Percentiles rank a stretch among this genome's conserved stretches.
phyloP scores from a whole-genome alignment of 1,140 invertebrate genomes.

The Eupristina koningsbergeri region DNA sequence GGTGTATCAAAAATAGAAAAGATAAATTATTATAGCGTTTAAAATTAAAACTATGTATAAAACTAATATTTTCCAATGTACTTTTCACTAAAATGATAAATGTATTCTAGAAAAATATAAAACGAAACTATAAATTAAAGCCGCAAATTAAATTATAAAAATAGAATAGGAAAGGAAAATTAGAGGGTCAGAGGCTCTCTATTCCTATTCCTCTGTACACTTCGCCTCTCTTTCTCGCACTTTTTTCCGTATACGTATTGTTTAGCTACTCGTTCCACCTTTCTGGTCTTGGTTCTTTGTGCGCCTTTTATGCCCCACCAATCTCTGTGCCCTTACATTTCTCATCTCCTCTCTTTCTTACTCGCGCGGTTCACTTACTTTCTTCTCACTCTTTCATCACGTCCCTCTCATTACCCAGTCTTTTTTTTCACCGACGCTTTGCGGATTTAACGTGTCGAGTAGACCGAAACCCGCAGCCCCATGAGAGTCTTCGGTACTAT shows the following conservation, averaged over 20 bases:
- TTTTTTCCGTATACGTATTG: background rate
- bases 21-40: no score
- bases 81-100: background rate
- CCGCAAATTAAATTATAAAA: conserved; percentile 14
- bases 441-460: background rate
- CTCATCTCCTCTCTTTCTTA: background rate
- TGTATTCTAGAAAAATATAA: background rate
- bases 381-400: conserved; percentile 31
- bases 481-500: no score
- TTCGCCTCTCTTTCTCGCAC: background rate
- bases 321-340: background rate
- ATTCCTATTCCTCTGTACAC: background rate
- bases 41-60: no score
- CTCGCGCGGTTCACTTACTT: conserved; percentile 11
- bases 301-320: background rate
- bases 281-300: background rate
- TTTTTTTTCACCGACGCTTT: background rate
- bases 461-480: conserved; percentile 1
- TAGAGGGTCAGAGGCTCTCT: background rate
- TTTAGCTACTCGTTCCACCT: background rate
- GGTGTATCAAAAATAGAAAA: no score
- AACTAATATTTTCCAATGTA: background rate
- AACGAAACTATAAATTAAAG: conserved; percentile 5
- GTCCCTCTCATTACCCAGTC: conserved; percentile 33
- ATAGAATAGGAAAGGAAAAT: background rate